Conservation (phyloP, 2,888 invertebrate genomes). For the Alloplasta piceator region DNA sequence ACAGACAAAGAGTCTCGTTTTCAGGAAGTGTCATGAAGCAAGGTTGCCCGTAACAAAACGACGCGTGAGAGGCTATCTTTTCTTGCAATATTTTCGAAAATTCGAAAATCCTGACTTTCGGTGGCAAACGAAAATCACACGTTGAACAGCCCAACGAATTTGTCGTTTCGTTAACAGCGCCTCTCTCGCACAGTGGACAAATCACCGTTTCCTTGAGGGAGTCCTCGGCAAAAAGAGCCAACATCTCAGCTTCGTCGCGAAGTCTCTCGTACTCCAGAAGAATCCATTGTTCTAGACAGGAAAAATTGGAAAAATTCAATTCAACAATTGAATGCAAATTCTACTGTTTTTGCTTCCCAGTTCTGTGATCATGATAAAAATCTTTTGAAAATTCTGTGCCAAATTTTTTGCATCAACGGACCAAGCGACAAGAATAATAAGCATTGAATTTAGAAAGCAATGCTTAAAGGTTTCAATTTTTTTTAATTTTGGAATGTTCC, state of each 20-base stretch:
- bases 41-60: constrained; percentile 71
- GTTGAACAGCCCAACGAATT: constrained; percentile 72
- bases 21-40: constrained; percentile 76
- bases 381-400: too few relatives aligned
- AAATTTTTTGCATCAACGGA: too few relatives aligned
- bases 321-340: too few relatives aligned
- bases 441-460: too few relatives aligned
- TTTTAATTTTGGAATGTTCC: too few relatives aligned
- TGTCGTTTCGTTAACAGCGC: constrained; percentile 66
- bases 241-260: constrained; percentile 76
- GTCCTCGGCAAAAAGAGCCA: constrained; percentile 73
- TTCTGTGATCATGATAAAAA: too few relatives aligned
- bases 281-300: constrained; percentile 77
- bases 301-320: background rate
- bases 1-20: constrained; percentile 71
- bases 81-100: constrained; percentile 73
- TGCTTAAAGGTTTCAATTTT: background rate
- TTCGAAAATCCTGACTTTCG: constrained; percentile 67
- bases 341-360: too few relatives aligned
- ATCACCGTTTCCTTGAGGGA: constrained; percentile 74
- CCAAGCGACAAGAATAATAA: too few relatives aligned
- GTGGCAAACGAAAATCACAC: constrained; percentile 76
- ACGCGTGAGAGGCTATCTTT: constrained; percentile 74
- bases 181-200: constrained; percentile 82
- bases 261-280: constrained; percentile 79